Conservation (phyloP, 2,888 invertebrate genomes). For the Ectobius pallidus region DNA sequence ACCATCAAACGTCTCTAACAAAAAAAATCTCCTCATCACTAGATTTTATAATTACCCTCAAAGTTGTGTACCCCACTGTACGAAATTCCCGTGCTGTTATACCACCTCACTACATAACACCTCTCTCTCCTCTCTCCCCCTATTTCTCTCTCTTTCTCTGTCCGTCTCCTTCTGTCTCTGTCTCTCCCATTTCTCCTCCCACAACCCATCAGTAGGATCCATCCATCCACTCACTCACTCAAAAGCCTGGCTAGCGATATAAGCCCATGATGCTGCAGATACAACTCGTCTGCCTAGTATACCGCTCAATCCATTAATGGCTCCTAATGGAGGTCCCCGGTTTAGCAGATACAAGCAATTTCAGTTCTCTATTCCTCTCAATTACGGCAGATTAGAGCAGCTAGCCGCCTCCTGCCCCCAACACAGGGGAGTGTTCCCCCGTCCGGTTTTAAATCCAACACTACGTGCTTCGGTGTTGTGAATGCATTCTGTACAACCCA, state of each 20-base stretch:
- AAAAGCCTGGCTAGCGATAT: constrained; percentile 26
- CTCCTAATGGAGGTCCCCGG: constrained; percentile 54
- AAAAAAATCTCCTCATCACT: neutral
- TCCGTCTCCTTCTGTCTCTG: neutral
- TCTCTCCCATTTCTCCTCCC: constrained; percentile 11
- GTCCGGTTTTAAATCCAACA: constrained; percentile 16
- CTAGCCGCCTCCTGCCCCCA: neutral
- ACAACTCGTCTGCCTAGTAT: neutral
- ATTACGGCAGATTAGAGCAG: constrained; percentile 52
- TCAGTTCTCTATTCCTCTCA: constrained; percentile 53
- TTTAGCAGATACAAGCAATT: constrained; percentile 54
- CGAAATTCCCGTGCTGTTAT: neutral
- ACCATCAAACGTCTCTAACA: neutral
- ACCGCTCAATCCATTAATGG: constrained; percentile 53
- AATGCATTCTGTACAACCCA: too few species aligned
- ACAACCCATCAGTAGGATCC: neutral
- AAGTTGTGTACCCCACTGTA: neutral
- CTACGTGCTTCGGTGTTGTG: neutral
- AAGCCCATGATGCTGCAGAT: constrained; percentile 25
- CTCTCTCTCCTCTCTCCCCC: too few species aligned
- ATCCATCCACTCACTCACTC: constrained; percentile 21
- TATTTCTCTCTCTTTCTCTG: too few species aligned
- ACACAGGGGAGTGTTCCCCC: neutral
- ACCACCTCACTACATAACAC: neutral
- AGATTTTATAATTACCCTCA: constrained; percentile 8